Conservation (phyloP, 2,113 vertebrate genomes). For the Hippocampus comes region DNA sequence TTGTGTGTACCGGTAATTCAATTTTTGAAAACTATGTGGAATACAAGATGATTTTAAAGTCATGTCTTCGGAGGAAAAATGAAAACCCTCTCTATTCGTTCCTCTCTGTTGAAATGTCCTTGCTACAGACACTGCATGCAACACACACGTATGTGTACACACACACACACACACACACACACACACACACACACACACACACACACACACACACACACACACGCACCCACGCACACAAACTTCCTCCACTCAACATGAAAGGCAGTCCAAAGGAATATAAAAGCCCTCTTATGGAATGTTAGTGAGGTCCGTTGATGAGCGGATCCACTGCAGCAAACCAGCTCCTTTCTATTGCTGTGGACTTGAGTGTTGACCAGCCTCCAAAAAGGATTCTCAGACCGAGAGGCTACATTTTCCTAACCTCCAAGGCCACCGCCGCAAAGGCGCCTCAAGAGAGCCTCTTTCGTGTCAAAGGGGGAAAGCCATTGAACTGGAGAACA, state of each 20-base stretch:
- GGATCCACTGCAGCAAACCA: slow-evolving; percentile 55
- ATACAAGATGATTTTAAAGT: not conserved
- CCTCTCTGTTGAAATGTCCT: not conserved
- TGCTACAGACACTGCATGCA: not conserved
- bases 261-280: slow-evolving; percentile 48
- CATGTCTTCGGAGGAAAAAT: not conserved
- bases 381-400: slow-evolving; percentile 65
- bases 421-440: slow-evolving; percentile 75
- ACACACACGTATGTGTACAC: slow-evolving; percentile 21
- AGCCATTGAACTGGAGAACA: slow-evolving; percentile 68
- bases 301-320: slow-evolving; percentile 57
- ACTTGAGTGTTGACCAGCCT: slow-evolving; percentile 68
- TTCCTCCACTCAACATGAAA: slow-evolving; percentile 58
- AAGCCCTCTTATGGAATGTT: slow-evolving; percentile 68
- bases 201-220: slow-evolving; percentile 8
- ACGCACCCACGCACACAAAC: slow-evolving; percentile 28
- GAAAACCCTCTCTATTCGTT: not conserved
- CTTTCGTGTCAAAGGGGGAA: slow-evolving; percentile 76
- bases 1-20: not conserved
- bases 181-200: slow-evolving; percentile 18
- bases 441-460: slow-evolving; percentile 74
- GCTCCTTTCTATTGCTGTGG: slow-evolving; percentile 61
- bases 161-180: not conserved
- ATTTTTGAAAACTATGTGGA: not conserved
- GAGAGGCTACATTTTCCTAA: slow-evolving; percentile 74